Percentiles rank a stretch among this genome's conserved stretches.
These are phyloP conservation scores for Hexactinellida sp. DNA, from an alignment of 37 sponge, comb jelly and placozoan species.

Conservation along the genomic window DNA sequence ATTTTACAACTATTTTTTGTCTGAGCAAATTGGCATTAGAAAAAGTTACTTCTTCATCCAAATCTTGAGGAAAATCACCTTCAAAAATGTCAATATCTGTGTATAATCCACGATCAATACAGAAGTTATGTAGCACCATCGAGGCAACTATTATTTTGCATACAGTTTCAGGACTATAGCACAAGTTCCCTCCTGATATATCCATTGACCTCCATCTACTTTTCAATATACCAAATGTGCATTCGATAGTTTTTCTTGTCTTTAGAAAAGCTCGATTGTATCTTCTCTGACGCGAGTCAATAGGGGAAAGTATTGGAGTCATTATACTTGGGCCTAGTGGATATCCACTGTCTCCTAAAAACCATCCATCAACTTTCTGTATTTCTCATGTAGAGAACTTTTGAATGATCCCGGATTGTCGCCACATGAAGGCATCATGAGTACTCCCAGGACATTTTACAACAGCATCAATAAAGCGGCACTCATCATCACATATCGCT, in stretches of 20 bases:
- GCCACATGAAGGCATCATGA: no score
- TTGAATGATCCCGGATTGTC: no score
- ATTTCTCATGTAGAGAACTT: not conserved
- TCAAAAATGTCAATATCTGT: conserved; percentile 3
- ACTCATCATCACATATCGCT: no score
- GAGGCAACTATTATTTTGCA: no score
- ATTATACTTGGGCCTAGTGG: not conserved
- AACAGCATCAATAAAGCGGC: no score
- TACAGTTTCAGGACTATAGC: not conserved
- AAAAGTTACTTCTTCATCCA: not conserved
- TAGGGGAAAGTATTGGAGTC: not conserved
- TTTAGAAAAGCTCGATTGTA: not conserved
- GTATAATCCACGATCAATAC: not conserved
- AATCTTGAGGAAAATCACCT: not conserved
- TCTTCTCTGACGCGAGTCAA: not conserved
- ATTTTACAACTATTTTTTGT: not conserved
- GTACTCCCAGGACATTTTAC: no score
- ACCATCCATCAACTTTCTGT: not conserved
- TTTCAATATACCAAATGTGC: not conserved
- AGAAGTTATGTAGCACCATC: no score
- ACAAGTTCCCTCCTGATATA: not conserved
- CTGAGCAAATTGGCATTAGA: conserved; percentile 1
- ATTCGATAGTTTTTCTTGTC: not conserved
- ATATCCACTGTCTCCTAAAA: not conserved
- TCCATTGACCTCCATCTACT: not conserved